Evolutionary conservation across 35 echinoderm and acorn worm genomes (phyloP).

Genomic region (Amphiura filiformis): DNA sequence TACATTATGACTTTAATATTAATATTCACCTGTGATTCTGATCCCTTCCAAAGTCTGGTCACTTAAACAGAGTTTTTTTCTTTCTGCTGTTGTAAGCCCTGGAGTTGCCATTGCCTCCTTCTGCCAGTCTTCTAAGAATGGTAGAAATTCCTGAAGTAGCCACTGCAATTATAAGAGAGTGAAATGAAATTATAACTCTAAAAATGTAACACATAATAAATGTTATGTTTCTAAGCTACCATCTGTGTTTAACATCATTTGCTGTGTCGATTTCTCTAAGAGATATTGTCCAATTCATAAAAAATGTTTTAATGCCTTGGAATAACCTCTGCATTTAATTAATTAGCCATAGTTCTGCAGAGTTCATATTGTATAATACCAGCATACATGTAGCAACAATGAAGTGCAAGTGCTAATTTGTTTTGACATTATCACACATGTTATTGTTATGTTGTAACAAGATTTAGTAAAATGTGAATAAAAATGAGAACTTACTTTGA

Average conservation of each 20-base stretch:
- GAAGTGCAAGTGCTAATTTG: too few relatives aligned
- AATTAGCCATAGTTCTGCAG: too few relatives aligned
- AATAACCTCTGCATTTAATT: too few relatives aligned
- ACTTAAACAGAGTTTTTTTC: constrained; percentile 38
- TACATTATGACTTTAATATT: too few relatives aligned
- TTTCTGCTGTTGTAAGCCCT: constrained; percentile 25
- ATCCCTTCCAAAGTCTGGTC: constrained; percentile 34
- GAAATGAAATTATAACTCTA: background rate
- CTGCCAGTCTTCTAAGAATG: constrained; percentile 51
- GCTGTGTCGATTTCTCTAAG: background rate
- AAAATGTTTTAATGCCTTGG: too few relatives aligned
- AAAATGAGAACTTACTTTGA: constrained; percentile 66
- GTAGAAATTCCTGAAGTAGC: constrained; percentile 45
- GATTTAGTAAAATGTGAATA: too few relatives aligned
- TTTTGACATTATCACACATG: too few relatives aligned
- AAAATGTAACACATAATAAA: background rate
- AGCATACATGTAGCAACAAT: too few relatives aligned
- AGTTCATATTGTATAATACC: too few relatives aligned
- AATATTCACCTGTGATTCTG: constrained; percentile 46
- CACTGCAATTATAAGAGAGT: constrained; percentile 34
- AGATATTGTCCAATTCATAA: too few relatives aligned
- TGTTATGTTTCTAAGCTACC: background rate
- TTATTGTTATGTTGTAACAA: too few relatives aligned
- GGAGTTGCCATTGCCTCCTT: background rate
- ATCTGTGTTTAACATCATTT: background rate